Percentiles rank a stretch among this genome's conserved stretches.
Evolutionary conservation across 2,888 invertebrate genomes (phyloP).

Genomic region (Caenorhabditis wallacei): DNA sequence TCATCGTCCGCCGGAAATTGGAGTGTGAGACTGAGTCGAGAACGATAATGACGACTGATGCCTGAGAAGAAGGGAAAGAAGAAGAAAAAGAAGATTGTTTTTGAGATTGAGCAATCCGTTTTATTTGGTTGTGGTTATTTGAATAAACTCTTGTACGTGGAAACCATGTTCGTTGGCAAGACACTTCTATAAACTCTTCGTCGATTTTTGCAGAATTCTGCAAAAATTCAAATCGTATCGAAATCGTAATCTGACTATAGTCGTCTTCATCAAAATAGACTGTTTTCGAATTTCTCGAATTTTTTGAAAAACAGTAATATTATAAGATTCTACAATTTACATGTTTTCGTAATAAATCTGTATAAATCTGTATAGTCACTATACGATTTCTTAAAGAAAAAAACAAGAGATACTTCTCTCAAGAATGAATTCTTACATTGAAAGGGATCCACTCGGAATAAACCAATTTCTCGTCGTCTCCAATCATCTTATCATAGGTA

Average conservation of each 20-base stretch:
- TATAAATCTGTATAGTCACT: neutral
- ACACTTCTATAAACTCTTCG: slow-evolving; percentile 78
- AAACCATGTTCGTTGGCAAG: slow-evolving; percentile 67
- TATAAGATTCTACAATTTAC: neutral
- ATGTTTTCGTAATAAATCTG: neutral
- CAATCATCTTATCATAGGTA: slow-evolving; percentile 72
- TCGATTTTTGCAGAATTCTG: slow-evolving; percentile 64
- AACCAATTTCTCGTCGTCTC: slow-evolving; percentile 69
- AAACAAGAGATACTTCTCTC: neutral
- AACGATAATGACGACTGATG: slow-evolving; percentile 83
- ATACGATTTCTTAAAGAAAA: neutral
- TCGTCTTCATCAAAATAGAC: neutral
- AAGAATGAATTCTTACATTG: slow-evolving; percentile 53
- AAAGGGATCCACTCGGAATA: slow-evolving; percentile 73
- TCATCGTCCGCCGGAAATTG: slow-evolving; percentile 79
- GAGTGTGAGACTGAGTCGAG: slow-evolving; percentile 84
- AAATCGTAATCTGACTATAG: neutral
- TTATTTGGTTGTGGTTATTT: slow-evolving; percentile 76
- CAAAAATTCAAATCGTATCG: slow-evolving; percentile 21
- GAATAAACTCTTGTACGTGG: slow-evolving; percentile 73
- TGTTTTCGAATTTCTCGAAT: neutral
- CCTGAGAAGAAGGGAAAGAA: neutral
- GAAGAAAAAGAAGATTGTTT: neutral
- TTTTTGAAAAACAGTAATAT: neutral
- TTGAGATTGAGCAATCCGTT: slow-evolving; percentile 16